Conservation (phyloP, 2,113 vertebrate species). For the Peromyscus maniculatus region DNA sequence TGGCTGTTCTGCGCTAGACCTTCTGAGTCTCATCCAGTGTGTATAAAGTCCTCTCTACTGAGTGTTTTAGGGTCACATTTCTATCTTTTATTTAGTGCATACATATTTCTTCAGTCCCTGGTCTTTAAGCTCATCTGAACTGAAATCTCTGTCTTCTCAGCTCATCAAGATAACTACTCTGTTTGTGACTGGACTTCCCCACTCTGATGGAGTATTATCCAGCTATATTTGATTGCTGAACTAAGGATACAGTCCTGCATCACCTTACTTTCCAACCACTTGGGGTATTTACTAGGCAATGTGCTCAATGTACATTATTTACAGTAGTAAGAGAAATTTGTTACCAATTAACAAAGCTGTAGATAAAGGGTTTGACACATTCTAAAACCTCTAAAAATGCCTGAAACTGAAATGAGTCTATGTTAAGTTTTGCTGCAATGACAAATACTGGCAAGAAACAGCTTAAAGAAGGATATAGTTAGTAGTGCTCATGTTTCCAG, state of each 20-base stretch:
- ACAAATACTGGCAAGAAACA: not conserved
- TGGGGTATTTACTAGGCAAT: not conserved
- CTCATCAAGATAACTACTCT: not conserved
- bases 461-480: not conserved
- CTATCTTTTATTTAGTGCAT: not conserved
- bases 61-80: not conserved
- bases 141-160: not conserved
- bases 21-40: not conserved
- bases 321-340: not conserved
- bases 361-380: no score
- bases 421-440: not conserved
- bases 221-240: not conserved
- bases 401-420: not conserved
- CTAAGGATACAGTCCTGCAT: accelerated
- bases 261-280: not conserved
- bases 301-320: not conserved
- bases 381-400: not conserved
- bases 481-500: not conserved
- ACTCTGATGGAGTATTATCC: not conserved
- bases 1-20: not conserved
- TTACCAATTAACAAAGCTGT: not conserved
- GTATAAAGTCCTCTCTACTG: not conserved
- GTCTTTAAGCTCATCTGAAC: not conserved
- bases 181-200: not conserved
- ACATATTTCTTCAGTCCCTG: not conserved